A percentile compares a stretch with the other conserved stretches of the same genome.
These are phyloP conservation scores for Eudasyphora cyanicolor DNA, from an alignment of 2,888 invertebrate species.

Conservation along the genomic window DNA sequence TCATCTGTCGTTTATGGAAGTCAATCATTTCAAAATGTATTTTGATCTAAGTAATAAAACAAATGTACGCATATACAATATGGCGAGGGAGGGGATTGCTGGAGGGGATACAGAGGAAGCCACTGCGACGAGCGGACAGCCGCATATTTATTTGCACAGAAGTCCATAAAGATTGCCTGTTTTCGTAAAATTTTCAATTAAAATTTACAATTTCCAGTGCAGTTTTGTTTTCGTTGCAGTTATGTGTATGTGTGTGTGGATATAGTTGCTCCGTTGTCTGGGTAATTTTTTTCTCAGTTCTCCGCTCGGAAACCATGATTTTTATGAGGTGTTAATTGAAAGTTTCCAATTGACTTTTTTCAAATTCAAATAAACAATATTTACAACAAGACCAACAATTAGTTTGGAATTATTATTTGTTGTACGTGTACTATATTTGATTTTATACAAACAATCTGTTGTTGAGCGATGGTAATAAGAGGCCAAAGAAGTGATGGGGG, in stretches of 20 bases:
- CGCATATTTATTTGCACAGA: neutral
- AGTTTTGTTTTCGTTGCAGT: no score
- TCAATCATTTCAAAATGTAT: neutral
- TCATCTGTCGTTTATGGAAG: neutral
- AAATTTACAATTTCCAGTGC: no score
- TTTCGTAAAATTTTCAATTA: neutral
- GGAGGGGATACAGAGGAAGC: no score
- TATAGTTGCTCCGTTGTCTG: no score
- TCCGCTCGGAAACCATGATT: slow-evolving; percentile 31
- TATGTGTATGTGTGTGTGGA: neutral
- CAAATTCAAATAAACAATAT: slow-evolving; percentile 47
- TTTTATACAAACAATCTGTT: no score
- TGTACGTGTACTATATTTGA: neutral
- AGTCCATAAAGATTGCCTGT: neutral
- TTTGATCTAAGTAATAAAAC: neutral
- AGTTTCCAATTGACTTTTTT: slow-evolving; percentile 56
- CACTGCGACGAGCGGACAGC: neutral
- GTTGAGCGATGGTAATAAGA: no score
- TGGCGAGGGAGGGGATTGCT: no score
- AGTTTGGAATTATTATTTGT: slow-evolving; percentile 38
- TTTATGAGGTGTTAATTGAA: slow-evolving; percentile 59
- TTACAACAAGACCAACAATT: slow-evolving; percentile 4
- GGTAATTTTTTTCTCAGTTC: neutral
- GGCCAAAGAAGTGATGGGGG: neutral
- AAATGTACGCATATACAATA: neutral